phyloP scores from a whole-genome alignment of 2,113 vertebrate genomes.

The Thermophis baileyi region DNA sequence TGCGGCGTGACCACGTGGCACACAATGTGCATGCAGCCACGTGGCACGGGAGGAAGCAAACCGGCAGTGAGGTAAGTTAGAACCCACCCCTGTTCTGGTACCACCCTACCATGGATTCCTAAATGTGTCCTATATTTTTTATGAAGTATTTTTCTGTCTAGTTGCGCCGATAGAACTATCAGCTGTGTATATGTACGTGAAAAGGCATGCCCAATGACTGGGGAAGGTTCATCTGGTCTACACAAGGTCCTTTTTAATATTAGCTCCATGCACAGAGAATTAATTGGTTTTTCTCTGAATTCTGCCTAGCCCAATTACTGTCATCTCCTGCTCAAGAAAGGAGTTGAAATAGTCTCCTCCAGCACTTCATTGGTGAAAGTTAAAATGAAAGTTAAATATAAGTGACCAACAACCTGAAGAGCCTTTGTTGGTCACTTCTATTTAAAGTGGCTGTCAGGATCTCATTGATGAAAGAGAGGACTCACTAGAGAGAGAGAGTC shows the following conservation, averaged over 20 bases:
- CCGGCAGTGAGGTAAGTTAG: too few species aligned
- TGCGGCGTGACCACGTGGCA: too few species aligned
- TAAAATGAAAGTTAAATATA: not conserved
- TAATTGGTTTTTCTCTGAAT: not conserved
- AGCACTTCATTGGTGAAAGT: not conserved
- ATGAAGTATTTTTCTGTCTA: not conserved
- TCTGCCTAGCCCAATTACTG: not conserved
- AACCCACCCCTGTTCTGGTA: too few species aligned
- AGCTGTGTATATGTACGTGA: not conserved
- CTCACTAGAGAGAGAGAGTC: not conserved
- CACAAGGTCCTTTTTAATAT: not conserved
- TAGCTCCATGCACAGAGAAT: too few species aligned
- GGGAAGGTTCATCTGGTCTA: not conserved
- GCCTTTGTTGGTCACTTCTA: not conserved
- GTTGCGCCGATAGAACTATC: not conserved
- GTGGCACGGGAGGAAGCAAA: too few species aligned
- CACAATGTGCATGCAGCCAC: too few species aligned
- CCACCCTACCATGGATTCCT: not conserved
- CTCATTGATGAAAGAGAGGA: too few species aligned
- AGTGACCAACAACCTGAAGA: not conserved
- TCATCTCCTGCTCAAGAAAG: not conserved
- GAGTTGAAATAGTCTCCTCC: not conserved
- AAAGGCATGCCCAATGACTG: not conserved
- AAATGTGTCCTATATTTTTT: not conserved
- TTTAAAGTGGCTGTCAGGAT: not conserved